These are phyloP conservation scores for Orthosia incerta DNA, from an alignment of 2,888 invertebrate species.

Conservation along the genomic window DNA sequence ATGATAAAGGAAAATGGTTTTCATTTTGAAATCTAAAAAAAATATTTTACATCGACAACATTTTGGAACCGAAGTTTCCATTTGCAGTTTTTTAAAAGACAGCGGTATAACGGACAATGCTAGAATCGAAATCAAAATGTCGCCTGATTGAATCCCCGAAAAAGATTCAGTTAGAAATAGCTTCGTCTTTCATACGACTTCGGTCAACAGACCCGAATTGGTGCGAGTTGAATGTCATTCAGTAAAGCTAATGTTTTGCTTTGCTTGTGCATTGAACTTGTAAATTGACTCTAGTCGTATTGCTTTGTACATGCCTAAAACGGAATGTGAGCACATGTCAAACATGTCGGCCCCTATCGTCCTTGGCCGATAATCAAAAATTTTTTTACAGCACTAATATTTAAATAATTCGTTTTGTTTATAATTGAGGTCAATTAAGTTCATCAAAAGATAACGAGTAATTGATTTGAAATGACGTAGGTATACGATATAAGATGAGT, in stretches of 20 bases:
- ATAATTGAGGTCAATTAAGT: not conserved
- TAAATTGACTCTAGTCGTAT: not conserved
- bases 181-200: constrained; percentile 21
- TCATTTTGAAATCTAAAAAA: not conserved
- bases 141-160: not conserved
- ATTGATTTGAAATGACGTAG: not conserved
- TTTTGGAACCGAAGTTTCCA: not conserved
- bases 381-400: not conserved
- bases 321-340: not conserved
- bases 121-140: not conserved
- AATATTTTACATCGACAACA: not conserved
- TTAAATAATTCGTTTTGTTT: not conserved
- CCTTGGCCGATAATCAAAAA: not conserved
- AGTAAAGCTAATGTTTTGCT: constrained; percentile 1
- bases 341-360: too few relatives aligned
- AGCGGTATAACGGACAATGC: not conserved
- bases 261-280: constrained; percentile 35
- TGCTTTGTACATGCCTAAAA: not conserved
- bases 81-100: too few relatives aligned
- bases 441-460: not conserved
- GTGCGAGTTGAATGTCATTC: constrained; percentile 37
- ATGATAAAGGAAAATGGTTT: not conserved
- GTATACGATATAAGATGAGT: not conserved
- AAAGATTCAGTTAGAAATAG: constrained; percentile 9
- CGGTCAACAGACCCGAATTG: constrained; percentile 28